These are phyloP conservation scores for Lypha dubia DNA, from an alignment of 2,888 invertebrate species.

Conservation along the genomic window DNA sequence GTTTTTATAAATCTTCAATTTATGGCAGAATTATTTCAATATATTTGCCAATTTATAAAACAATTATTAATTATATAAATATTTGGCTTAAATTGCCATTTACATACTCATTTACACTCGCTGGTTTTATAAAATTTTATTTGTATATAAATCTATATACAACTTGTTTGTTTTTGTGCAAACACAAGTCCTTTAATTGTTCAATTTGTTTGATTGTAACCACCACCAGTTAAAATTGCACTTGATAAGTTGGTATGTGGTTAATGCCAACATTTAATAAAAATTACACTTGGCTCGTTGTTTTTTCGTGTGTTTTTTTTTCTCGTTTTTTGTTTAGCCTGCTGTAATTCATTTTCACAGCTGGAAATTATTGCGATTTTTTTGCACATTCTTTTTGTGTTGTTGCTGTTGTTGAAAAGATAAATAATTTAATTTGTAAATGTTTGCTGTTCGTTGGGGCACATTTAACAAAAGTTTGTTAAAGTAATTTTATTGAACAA, in stretches of 20 bases:
- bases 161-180: constrained; percentile 10
- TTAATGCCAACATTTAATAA: constrained; percentile 57
- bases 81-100: constrained; percentile 40
- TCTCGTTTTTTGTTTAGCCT: background rate
- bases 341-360: constrained; percentile 60
- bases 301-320: constrained; percentile 11
- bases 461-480: background rate
- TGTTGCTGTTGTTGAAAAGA: constrained; percentile 4
- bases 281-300: background rate
- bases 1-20: constrained; percentile 6
- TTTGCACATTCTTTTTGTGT: background rate
- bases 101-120: constrained; percentile 51
- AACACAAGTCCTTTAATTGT: constrained; percentile 55
- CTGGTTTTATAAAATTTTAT: constrained; percentile 19
- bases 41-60: constrained; percentile 37
- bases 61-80: constrained; percentile 38
- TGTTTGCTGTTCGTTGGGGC: background rate
- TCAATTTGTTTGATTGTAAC: constrained; percentile 62
- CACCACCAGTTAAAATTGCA: constrained; percentile 34
- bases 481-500: background rate
- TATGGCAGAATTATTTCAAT: constrained; percentile 9
- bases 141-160: background rate
- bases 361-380: constrained; percentile 45
- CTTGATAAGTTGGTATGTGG: constrained; percentile 46
- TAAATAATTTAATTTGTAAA: constrained; percentile 10